Evolutionary conservation across 2,888 invertebrate genomes (phyloP).

Genomic region (Pachymerium ferrugineum): DNA sequence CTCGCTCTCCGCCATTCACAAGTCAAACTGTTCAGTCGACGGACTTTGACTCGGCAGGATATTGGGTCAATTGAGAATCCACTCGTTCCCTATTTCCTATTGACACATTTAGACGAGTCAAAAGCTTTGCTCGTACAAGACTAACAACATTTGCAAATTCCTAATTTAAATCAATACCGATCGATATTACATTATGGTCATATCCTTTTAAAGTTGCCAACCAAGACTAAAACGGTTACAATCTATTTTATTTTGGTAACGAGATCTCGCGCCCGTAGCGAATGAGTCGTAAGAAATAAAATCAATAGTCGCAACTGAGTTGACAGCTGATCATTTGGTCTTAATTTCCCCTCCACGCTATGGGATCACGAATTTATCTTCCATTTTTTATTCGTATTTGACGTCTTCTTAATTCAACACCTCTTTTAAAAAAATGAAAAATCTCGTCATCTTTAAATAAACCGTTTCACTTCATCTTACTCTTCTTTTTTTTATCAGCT

Average conservation of each 20-base stretch:
- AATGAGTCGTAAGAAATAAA: conserved; percentile 13
- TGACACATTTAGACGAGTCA: conserved; percentile 3
- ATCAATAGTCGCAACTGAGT: not conserved
- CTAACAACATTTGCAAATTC: conserved; percentile 4
- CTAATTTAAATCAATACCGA: conserved; percentile 8
- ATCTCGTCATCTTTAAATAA: no score
- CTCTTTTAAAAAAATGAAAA: not conserved
- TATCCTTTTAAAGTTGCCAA: no score
- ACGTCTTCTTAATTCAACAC: not conserved
- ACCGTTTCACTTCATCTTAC: no score
- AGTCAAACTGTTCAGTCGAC: not conserved
- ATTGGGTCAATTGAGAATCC: conserved; percentile 8
- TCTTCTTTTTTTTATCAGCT: not conserved
- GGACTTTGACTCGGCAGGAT: conserved; percentile 4
- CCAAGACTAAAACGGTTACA: no score
- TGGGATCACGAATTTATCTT: not conserved
- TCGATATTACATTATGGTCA: no score
- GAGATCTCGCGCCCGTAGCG: not conserved
- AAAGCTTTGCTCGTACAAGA: not conserved
- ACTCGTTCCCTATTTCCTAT: not conserved
- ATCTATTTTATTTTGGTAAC: no score
- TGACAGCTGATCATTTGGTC: conserved; percentile 9
- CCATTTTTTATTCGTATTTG: no score
- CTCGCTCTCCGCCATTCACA: not conserved
- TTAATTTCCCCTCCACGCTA: not conserved